Base-by-base conservation (phyloP, 2,797 vertebrate genomes). In the Hoplostethus mediterraneus region DNA sequence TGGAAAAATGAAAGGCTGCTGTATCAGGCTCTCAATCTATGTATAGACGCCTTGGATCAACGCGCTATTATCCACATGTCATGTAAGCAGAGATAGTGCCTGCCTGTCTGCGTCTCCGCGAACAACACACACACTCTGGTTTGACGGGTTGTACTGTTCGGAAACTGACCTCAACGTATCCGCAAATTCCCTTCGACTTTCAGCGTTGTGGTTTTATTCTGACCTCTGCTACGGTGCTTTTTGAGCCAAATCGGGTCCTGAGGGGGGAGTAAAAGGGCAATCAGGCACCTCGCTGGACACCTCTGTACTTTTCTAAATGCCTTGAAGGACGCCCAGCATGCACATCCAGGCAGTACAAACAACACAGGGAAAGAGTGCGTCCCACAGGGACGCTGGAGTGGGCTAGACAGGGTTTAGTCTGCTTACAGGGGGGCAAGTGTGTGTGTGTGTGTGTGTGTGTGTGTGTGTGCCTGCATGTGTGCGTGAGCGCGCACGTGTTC, bases 261-360 rank as follows among this genome's bases (percentile, higher is more conserved):
- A 11, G 69, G 73, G 76, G 80, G 73, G 21, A 47, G 79, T 58
- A 5, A 87, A 87, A 86, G 83, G 80, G 63, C 78, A 79, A 71
- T 40, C 82, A 45, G 83, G 82, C 42, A 4, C 75, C 71, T 83
- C 10, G 9, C 66, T 82, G 86, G 82, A 87, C 84, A 70, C 84
- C 81, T 80, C 83, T 75, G 63, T 71, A 63, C 71, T 87, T 52
- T 56, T 85, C 17, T 54, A 66, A 87, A 89, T 80, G 77, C 77
- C 77, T 83, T 60, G 75, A 82, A 86, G 77, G 81, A 85, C 45
- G 49, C 86, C 47, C 87, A 88, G 87, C 87, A 71, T 79, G 87
- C 28, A 77, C 47, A 66, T 83, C 73, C 77, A 77, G 65, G 79
- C 77, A 17, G 72, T 42, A 25, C 38, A 56, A 80, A 89, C 87